These are phyloP conservation scores for Epirrita christyi DNA, from an alignment of 2,888 invertebrate species.

Conservation along the genomic window DNA sequence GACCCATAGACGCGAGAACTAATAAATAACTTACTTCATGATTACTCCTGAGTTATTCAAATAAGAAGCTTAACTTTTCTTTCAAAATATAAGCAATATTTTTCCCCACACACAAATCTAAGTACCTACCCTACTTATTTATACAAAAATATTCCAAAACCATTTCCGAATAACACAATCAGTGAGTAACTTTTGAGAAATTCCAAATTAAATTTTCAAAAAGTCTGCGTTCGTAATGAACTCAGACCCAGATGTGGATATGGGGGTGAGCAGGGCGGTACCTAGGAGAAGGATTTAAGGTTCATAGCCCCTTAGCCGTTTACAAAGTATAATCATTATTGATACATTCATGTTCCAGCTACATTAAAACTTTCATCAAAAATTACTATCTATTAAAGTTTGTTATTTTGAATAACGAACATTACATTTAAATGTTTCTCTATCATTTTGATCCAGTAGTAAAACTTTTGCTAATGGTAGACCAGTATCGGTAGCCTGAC, in stretches of 20 bases:
- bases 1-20: no score
- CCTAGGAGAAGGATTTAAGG: background rate
- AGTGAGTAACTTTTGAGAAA: conserved; percentile 50
- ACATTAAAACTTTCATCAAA: no score
- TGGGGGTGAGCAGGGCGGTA: conserved; percentile 28
- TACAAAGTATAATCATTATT: no score
- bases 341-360: no score
- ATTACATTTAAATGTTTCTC: no score
- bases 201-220: conserved; percentile 59
- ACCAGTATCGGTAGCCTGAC: no score
- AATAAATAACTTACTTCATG: no score
- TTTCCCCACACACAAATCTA: conserved; percentile 14
- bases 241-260: conserved; percentile 50
- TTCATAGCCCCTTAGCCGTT: background rate
- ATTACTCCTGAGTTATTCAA: no score
- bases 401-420: no score
- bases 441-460: no score
- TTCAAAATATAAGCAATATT: background rate
- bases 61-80: background rate
- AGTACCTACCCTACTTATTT: conserved; percentile 18
- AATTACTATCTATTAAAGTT: no score
- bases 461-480: no score
- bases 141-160: conserved; percentile 37
- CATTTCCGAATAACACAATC: conserved; percentile 47
- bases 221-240: conserved; percentile 56